These are phyloP conservation scores for Indri indri DNA, from an alignment of 2,113 vertebrate genomes.

Conservation along the genomic window DNA sequence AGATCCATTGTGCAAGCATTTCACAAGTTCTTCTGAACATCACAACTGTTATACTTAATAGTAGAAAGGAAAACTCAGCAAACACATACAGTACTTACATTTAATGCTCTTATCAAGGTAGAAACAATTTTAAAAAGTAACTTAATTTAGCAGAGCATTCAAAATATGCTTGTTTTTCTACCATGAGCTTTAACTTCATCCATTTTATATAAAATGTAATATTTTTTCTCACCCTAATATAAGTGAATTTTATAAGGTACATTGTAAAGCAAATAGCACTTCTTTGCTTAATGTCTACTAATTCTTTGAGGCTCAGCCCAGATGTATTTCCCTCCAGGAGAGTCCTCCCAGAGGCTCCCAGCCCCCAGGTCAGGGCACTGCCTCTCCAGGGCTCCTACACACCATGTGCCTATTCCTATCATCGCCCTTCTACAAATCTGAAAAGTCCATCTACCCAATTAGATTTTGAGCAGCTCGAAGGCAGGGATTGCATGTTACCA, in stretches of 20 bases:
- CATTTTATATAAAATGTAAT: background rate
- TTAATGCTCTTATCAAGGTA: background rate
- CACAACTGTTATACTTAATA: background rate
- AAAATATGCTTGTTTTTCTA: background rate
- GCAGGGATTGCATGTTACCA: background rate
- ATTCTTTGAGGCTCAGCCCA: background rate
- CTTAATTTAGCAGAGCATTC: background rate
- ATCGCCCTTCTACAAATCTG: background rate
- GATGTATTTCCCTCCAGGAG: background rate
- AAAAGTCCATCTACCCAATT: background rate
- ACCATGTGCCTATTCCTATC: background rate
- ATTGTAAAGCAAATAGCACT: background rate
- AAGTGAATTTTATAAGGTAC: background rate
- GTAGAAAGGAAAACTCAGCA: background rate
- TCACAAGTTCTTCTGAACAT: background rate
- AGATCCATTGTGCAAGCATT: background rate
- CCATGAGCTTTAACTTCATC: background rate
- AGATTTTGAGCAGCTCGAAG: background rate
- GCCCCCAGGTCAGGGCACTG: background rate
- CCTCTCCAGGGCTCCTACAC: background rate
- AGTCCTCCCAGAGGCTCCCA: accelerated
- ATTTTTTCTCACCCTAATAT: background rate
- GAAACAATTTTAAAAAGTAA: background rate
- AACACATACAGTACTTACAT: background rate
- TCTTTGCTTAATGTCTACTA: background rate